A percentile compares a stretch with the other conserved stretches of the same genome.
These are phyloP conservation scores for Pangasianodon gigas DNA, from an alignment of 2,113 vertebrate genomes.

Conservation along the genomic window DNA sequence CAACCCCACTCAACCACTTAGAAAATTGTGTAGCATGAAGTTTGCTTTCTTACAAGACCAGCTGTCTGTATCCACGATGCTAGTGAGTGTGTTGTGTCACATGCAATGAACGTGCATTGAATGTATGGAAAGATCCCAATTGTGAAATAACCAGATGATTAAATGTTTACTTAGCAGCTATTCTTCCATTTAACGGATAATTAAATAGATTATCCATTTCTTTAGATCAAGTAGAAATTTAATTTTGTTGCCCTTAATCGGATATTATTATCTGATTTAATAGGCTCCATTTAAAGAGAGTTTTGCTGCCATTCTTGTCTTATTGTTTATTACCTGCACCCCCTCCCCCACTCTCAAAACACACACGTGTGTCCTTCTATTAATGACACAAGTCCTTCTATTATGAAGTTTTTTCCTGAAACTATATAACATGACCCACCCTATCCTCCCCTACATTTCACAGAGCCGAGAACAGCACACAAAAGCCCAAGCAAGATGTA, in stretches of 20 bases:
- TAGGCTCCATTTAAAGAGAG: background rate
- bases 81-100: background rate
- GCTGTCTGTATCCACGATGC: background rate
- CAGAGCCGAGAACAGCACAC: background rate
- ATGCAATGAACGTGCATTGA: background rate
- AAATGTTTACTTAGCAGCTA: background rate
- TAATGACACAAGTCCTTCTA: background rate
- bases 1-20: background rate
- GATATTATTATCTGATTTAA: background rate
- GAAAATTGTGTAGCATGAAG: background rate
- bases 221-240: background rate
- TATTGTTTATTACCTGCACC: background rate
- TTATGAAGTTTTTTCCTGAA: background rate
- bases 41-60: background rate
- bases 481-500: background rate
- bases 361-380: background rate
- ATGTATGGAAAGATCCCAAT: background rate
- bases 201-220: background rate
- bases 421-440: conserved; percentile 36
- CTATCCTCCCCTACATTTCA: background rate
- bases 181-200: background rate
- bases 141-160: background rate
- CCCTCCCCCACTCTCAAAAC: background rate
- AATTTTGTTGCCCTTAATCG: background rate
- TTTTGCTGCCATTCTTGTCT: background rate